phyloP scores from a whole-genome alignment of 2,797 vertebrate genomes.

The Phrynocephalus forsythii region DNA sequence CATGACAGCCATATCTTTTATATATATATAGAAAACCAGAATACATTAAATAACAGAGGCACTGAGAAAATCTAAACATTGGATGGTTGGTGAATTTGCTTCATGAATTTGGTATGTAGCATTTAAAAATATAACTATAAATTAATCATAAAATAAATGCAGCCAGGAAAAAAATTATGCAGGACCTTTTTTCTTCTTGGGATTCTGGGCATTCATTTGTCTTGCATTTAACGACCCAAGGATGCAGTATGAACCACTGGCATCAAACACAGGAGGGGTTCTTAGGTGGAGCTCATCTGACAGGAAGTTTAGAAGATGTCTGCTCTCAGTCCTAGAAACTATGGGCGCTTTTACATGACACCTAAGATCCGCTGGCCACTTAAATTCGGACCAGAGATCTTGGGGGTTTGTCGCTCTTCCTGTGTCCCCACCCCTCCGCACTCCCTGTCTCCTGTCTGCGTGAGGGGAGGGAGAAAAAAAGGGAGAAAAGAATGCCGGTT shows the following conservation, averaged over 20 bases:
- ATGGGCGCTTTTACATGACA: too few species aligned
- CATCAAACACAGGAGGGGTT: background rate
- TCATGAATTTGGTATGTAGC: slow-evolving; percentile 41
- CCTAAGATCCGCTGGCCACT: too few species aligned
- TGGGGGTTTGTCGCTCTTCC: too few species aligned
- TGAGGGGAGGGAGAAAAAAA: too few species aligned
- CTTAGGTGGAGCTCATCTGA: background rate
- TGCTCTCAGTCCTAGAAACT: background rate
- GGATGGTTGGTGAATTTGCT: slow-evolving; percentile 60
- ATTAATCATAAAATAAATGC: slow-evolving; percentile 40
- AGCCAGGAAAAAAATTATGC: slow-evolving; percentile 52
- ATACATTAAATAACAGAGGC: slow-evolving; percentile 61
- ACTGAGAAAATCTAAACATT: slow-evolving; percentile 61
- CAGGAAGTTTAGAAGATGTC: background rate
- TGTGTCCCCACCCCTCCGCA: too few species aligned
- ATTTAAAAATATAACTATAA: slow-evolving; percentile 59
- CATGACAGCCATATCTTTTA: slow-evolving; percentile 63
- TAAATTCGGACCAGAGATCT: too few species aligned
- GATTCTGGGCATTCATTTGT: background rate
- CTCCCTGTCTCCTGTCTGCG: too few species aligned
- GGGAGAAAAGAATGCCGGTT: too few species aligned
- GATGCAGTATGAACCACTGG: background rate
- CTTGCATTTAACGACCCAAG: slow-evolving; percentile 47
- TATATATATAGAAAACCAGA: slow-evolving; percentile 56
- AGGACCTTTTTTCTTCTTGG: background rate